Conservation (phyloP, 2,113 vertebrate genomes). For the Phyllostomus discolor region DNA sequence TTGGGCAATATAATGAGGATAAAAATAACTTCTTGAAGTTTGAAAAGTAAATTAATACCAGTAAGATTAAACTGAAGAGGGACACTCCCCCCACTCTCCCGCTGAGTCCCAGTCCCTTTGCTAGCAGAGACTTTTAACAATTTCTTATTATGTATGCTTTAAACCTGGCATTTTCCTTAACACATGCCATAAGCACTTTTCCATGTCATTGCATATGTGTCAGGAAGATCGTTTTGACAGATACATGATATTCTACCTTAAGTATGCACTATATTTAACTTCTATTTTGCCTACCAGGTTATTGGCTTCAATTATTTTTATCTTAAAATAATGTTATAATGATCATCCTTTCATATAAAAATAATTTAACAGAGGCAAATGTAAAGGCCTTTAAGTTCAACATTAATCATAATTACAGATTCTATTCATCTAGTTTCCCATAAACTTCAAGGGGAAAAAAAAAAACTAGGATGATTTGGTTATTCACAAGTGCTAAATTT, state of each 20-base stretch:
- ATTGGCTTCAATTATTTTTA: background rate
- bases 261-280: background rate
- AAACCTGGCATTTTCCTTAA: background rate
- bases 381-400: background rate
- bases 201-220: background rate
- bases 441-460: background rate
- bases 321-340: background rate
- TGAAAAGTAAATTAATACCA: background rate
- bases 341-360: background rate
- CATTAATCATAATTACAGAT: background rate
- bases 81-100: background rate
- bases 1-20: background rate
- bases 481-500: background rate
- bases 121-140: background rate
- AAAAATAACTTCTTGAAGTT: background rate
- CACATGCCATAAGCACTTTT: background rate
- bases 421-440: background rate
- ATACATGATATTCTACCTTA: background rate
- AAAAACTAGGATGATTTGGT: background rate
- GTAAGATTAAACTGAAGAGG: background rate
- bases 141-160: background rate
- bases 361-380: background rate
- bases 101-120: background rate
- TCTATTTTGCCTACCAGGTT: background rate
- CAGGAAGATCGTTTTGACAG: background rate